phyloP scores from a whole-genome alignment of 1,140 invertebrate genomes.

The Saccostrea echinata region DNA sequence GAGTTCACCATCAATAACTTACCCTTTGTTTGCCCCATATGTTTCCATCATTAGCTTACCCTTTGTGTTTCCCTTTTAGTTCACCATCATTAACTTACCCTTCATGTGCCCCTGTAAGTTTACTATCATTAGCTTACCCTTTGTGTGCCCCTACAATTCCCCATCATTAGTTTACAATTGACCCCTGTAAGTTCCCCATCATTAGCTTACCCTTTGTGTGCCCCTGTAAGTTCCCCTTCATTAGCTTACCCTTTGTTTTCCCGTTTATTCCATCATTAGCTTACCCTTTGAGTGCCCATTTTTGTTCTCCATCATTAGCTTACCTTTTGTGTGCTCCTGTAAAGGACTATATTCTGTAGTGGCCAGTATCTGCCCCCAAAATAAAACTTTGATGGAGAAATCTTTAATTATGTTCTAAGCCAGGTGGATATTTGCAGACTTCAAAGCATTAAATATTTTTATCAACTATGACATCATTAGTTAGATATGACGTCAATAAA shows the following conservation, averaged over 20 bases:
- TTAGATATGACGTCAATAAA: too few relatives aligned
- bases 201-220: background rate
- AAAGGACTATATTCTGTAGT: too few relatives aligned
- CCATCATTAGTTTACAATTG: background rate
- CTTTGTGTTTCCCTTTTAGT: background rate
- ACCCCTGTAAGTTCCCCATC: background rate
- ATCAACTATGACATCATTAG: too few relatives aligned
- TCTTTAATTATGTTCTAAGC: too few relatives aligned
- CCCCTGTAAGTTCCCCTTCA: background rate
- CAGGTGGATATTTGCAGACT: too few relatives aligned
- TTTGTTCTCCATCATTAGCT: background rate
- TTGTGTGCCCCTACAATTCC: background rate
- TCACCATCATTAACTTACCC: background rate
- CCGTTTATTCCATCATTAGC: background rate
- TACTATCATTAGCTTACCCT: background rate
- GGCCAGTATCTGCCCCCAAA: too few relatives aligned
- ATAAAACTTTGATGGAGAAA: too few relatives aligned
- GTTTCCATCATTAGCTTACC: background rate
- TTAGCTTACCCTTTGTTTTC: background rate
- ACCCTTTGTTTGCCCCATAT: background rate
- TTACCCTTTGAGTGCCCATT: background rate
- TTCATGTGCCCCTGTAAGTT: background rate
- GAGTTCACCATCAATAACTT: background rate
- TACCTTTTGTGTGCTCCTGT: too few relatives aligned
- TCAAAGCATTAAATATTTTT: too few relatives aligned